phyloP scores from a whole-genome alignment of 1,140 invertebrate genomes.

The Nebria ingens region DNA sequence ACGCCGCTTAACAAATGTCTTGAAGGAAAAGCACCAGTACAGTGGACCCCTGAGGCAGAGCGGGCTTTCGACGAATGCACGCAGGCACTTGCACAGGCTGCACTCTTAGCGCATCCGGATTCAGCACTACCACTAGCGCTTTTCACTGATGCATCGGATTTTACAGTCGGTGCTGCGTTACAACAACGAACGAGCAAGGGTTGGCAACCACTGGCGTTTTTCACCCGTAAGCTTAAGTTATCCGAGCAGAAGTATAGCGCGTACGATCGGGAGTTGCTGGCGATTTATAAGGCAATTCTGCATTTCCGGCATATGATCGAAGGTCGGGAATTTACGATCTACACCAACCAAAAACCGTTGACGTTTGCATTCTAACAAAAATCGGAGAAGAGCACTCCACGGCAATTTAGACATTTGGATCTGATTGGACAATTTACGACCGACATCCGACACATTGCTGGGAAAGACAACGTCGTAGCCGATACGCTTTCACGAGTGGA shows the following conservation, averaged over 20 bases:
- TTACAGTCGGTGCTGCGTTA: constrained; percentile 27
- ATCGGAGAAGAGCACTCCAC: constrained; percentile 20
- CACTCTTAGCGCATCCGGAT: constrained; percentile 22
- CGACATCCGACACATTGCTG: constrained; percentile 24
- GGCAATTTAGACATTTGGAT: constrained; percentile 26
- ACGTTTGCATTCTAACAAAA: constrained; percentile 23
- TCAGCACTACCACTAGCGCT: constrained; percentile 15
- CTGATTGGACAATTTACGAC: constrained; percentile 31
- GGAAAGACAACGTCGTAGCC: constrained; percentile 23
- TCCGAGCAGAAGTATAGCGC: constrained; percentile 28
- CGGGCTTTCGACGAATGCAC: constrained; percentile 20
- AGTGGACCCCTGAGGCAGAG: constrained; percentile 7
- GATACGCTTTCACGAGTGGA: constrained; percentile 25
- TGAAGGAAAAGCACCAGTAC: constrained; percentile 23
- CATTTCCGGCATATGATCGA: constrained; percentile 29
- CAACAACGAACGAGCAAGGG: constrained; percentile 22
- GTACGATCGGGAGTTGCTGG: too few species aligned
- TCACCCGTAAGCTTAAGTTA: constrained; percentile 36
- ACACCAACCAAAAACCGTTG: constrained; percentile 35
- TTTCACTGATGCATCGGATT: constrained; percentile 28
- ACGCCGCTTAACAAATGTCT: neutral
- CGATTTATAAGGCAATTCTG: too few species aligned
- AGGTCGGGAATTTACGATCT: constrained; percentile 24
- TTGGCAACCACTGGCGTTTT: constrained; percentile 30
- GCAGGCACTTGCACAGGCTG: constrained; percentile 20